A percentile compares a stretch with the other conserved stretches of the same genome.
These are phyloP conservation scores for Clistopyga incitator DNA, from an alignment of 2,888 invertebrate species.

Conservation along the genomic window DNA sequence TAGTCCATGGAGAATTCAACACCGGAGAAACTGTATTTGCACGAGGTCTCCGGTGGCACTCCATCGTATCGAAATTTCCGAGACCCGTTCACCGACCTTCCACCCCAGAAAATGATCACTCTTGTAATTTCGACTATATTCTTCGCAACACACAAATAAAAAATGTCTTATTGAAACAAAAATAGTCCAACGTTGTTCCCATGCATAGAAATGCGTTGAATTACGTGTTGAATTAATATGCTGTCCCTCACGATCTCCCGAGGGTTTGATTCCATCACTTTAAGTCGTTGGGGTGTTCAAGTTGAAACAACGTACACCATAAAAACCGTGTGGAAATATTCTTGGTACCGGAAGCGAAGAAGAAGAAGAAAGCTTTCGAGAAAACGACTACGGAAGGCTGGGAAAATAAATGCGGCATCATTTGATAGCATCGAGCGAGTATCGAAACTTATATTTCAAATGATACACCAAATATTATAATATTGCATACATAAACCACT, in stretches of 20 bases:
- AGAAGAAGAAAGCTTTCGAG: no score
- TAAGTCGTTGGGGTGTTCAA: background rate
- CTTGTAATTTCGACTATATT: background rate
- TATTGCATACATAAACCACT: constrained; percentile 16
- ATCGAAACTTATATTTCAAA: constrained; percentile 4
- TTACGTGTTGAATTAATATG: background rate
- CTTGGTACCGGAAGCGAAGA: background rate
- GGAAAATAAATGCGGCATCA: no score
- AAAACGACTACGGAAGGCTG: background rate
- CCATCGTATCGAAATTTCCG: background rate
- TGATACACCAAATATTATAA: constrained; percentile 5
- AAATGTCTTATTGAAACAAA: background rate
- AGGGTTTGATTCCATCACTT: background rate
- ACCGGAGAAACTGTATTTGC: background rate
- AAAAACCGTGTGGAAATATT: background rate
- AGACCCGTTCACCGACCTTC: background rate
- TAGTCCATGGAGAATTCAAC: constrained; percentile 35
- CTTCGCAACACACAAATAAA: background rate
- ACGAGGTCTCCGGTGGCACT: background rate
- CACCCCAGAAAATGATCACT: background rate
- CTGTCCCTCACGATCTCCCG: background rate
- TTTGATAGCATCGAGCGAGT: background rate
- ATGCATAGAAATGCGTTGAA: background rate
- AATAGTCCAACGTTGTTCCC: background rate
- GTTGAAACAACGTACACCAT: background rate